A percentile compares a stretch with the other conserved stretches of the same genome.
Evolutionary conservation across 2,797 vertebrate genomes (phyloP).

Genomic region (Paguma larvata): DNA sequence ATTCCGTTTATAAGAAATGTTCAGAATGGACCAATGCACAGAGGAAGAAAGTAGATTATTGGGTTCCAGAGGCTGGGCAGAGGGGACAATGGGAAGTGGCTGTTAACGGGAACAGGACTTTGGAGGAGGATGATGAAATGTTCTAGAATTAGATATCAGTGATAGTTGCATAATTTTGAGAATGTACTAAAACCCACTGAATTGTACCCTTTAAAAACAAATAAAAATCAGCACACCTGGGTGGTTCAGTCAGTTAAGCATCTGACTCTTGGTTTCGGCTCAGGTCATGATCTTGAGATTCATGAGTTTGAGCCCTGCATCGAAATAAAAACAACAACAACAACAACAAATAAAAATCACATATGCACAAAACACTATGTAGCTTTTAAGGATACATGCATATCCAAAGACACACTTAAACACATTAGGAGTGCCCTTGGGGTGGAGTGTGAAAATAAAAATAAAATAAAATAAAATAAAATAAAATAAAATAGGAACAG

Average conservation of each 20-base stretch:
- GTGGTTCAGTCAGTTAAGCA: too few relatives aligned
- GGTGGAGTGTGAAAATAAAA: not conserved
- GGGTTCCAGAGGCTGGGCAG: not conserved
- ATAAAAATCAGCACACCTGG: too few relatives aligned
- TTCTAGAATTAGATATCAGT: not conserved
- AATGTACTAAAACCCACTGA: not conserved
- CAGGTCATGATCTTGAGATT: too few relatives aligned
- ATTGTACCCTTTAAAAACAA: not conserved
- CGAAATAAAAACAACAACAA: too few relatives aligned
- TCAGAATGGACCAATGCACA: not conserved
- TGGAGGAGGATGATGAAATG: not conserved
- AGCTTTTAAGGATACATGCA: not conserved
- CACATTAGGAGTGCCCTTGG: not conserved
- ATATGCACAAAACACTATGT: not conserved
- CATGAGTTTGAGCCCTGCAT: too few relatives aligned
- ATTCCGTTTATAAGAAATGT: not conserved
- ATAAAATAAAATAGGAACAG: not conserved
- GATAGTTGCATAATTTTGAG: not conserved
- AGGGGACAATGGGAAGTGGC: not conserved
- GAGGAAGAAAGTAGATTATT: not conserved
- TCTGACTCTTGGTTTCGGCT: too few relatives aligned
- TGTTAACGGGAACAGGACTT: not conserved
- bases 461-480: too few relatives aligned
- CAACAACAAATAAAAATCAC: not conserved
- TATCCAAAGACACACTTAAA: not conserved